These are phyloP conservation scores for Sapayoa aenigma DNA, from an alignment of 2,113 vertebrate genomes.

Conservation along the genomic window DNA sequence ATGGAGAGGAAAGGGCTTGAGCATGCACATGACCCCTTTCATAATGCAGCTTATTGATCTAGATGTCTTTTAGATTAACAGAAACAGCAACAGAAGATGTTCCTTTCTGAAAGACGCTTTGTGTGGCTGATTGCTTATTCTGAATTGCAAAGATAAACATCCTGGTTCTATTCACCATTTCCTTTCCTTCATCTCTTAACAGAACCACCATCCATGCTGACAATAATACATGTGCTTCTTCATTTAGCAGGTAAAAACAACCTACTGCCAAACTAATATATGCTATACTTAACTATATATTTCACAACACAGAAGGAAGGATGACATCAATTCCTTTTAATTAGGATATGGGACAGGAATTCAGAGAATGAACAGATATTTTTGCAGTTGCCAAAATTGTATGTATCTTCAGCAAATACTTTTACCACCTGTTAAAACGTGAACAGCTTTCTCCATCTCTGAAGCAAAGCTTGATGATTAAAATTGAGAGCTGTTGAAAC, in stretches of 20 bases:
- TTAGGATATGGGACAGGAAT: background rate
- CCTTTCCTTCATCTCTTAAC: background rate
- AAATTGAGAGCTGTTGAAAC: background rate
- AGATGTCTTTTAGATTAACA: background rate
- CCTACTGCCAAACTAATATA: background rate
- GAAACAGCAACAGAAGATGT: background rate
- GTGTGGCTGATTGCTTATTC: background rate
- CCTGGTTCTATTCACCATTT: background rate
- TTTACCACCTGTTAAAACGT: background rate
- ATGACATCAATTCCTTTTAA: background rate
- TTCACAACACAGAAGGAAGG: background rate
- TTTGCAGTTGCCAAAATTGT: background rate
- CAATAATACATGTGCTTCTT: background rate
- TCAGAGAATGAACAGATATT: background rate
- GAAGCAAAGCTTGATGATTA: background rate
- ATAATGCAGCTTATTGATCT: background rate
- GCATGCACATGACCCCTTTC: background rate
- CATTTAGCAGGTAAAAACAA: background rate
- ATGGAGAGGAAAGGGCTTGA: background rate
- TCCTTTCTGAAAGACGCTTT: background rate
- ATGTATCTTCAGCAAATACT: background rate
- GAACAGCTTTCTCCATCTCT: background rate
- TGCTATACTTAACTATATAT: background rate
- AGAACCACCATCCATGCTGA: background rate
- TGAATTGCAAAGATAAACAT: background rate